Evolutionary conservation across 23 tunicate species (phyloP), one percentile per base, ranked within the genome.

Genomic region (Ascidia mentula): DNA sequence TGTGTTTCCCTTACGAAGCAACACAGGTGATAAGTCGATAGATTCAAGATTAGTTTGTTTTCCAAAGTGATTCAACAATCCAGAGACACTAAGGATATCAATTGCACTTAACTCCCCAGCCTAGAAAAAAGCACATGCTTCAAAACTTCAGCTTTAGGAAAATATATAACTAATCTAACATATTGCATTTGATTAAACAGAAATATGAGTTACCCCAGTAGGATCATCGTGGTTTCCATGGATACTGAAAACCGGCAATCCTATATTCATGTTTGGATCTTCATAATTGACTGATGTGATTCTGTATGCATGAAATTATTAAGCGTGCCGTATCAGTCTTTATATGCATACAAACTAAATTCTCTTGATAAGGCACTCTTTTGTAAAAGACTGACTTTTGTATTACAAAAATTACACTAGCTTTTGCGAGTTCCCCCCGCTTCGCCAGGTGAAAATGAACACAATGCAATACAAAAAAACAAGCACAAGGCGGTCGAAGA

Each of bases 161-260:
- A 6, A 71, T 33, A 71, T 7, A 28, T n/a, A n/a, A 45, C 18
- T 45, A 45, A 45, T 45, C 8, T 28, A 18, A 36, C n/a, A 20
- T 33, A 2, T 6, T 7, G 7, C 13, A 3, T 71, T 71, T 33
- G 30, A 34, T 45, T 36, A 32, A 32, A 45, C 45, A 9, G 32
- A 45, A 77, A 35, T 35, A 2, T 18, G 37, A 37, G 84, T 72
- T 69, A 90, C 99, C 61, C 99, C 99, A n/a, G 97, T 77, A 17
- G 99, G 99, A 73, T 96, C 96, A 76, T 96, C 99, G 69, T 96
- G 99, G 73, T 96, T 96, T 5, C 99, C 99, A 80, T 96, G 99
- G 31, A 96, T 96, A 40, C 97, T 87, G 77, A 96, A 87, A 3
- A 96, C 97, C 8, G 99, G 99, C 79, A 87, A 79, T 0, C 90